Percentiles rank a stretch among this genome's conserved stretches.
These are phyloP conservation scores for Epinotia ramella DNA, from an alignment of 2,888 invertebrate species.

Conservation along the genomic window DNA sequence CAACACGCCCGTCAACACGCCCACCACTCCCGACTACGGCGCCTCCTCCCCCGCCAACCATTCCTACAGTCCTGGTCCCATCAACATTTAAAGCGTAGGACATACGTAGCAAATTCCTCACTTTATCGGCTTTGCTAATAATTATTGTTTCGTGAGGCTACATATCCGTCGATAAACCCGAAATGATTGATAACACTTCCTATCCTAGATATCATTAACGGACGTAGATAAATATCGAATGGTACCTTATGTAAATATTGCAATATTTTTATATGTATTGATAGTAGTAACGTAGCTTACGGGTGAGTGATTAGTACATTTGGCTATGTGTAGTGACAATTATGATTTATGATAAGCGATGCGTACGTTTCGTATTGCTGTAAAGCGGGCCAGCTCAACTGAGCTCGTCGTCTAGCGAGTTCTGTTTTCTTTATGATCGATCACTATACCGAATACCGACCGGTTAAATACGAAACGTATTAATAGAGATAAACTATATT, in stretches of 20 bases:
- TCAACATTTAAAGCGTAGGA: conserved; percentile 69
- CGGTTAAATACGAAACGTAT: conserved; percentile 28
- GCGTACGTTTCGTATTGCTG: conserved; percentile 18
- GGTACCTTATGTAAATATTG: conserved; percentile 65
- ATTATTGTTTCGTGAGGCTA: conserved; percentile 51
- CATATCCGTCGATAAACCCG: conserved; percentile 56
- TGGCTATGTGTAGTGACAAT: conserved; percentile 29
- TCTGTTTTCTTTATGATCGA: conserved; percentile 40
- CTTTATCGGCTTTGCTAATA: conserved; percentile 53
- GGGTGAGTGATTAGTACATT: conserved; percentile 26
- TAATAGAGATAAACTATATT: conserved; percentile 35
- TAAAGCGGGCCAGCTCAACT: neutral
- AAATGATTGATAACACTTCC: conserved; percentile 43
- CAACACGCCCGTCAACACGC: conserved; percentile 67
- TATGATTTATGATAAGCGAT: neutral
- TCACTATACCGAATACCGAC: conserved; percentile 35
- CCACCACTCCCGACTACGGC: conserved; percentile 81
- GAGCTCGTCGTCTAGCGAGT: conserved; percentile 6
- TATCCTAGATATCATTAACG: conserved; percentile 48
- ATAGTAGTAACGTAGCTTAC: conserved; percentile 48
- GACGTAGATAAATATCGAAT: conserved; percentile 45
- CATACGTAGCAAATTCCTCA: conserved; percentile 47
- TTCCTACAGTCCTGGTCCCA: conserved; percentile 72
- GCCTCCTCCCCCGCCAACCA: conserved; percentile 75
- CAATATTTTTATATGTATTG: conserved; percentile 63